phyloP scores from a whole-genome alignment of 2,888 invertebrate genomes.

The Tricholauxania praeusta region DNA sequence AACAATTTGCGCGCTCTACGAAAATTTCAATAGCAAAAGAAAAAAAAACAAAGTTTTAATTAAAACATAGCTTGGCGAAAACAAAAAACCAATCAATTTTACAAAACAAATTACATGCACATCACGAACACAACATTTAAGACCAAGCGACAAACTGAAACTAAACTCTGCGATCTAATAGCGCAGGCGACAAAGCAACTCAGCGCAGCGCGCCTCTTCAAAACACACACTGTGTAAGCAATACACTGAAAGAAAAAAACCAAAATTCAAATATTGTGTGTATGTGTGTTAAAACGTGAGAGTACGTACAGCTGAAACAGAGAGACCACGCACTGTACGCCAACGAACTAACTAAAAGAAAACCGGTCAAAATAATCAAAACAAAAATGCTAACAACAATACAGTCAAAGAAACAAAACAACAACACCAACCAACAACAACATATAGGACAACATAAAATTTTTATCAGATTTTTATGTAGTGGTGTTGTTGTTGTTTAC shows the following conservation, averaged over 20 bases:
- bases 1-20: too few relatives aligned
- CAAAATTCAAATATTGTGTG: neutral
- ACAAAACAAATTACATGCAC: neutral
- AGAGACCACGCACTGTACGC: neutral
- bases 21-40: too few relatives aligned
- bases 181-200: neutral
- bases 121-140: neutral
- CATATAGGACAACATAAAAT: neutral
- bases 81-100: too few relatives aligned
- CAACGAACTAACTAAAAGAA: neutral
- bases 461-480: conserved; percentile 24
- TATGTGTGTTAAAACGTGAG: neutral
- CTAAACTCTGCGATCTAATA: conserved; percentile 23
- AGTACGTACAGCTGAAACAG: neutral
- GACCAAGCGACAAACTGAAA: conserved; percentile 22
- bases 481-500: conserved; percentile 9
- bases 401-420: neutral
- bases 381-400: neutral
- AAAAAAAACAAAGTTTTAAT: too few relatives aligned
- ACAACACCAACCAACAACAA: neutral
- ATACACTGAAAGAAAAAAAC: neutral
- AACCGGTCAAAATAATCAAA: conserved; percentile 13
- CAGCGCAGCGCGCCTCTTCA: neutral
- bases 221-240: neutral
- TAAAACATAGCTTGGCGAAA: too few relatives aligned